These are phyloP conservation scores for Caligus rogercresseyi DNA, from an alignment of 1,140 invertebrate genomes.

Conservation along the genomic window DNA sequence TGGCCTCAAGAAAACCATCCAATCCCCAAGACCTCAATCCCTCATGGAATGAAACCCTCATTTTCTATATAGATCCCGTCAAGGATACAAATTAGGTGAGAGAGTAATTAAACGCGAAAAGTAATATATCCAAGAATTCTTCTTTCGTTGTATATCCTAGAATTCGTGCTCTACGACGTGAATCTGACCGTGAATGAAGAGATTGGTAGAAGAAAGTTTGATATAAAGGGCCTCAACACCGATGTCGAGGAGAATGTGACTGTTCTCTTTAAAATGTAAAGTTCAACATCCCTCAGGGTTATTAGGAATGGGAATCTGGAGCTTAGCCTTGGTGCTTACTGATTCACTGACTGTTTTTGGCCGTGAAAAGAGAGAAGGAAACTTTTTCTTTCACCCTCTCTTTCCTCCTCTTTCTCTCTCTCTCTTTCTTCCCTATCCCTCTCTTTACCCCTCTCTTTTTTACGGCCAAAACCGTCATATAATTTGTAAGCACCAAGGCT, in stretches of 20 bases:
- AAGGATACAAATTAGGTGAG: conserved; percentile 22
- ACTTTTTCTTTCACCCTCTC: too few species aligned
- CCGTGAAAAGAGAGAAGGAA: too few species aligned
- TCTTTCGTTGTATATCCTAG: too few species aligned
- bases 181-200: conserved; percentile 27
- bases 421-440: too few species aligned
- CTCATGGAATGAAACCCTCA: conserved; percentile 32
- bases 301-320: too few species aligned
- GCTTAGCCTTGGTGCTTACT: too few species aligned
- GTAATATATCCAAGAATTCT: too few species aligned
- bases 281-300: too few species aligned
- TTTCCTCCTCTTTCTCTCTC: too few species aligned
- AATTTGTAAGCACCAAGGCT: too few species aligned
- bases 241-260: conserved; percentile 23
- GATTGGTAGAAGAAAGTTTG: conserved; percentile 25
- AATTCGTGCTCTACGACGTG: conserved; percentile 27
- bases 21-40: conserved; percentile 31
- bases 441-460: too few species aligned
- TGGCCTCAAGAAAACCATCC: conserved; percentile 29
- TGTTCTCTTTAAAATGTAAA: conserved; percentile 24
- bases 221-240: conserved; percentile 23
- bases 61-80: conserved; percentile 29
- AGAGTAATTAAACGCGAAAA: not conserved
- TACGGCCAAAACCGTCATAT: not conserved
- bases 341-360: too few species aligned